Evolutionary conservation across 2,113 vertebrate species (phyloP), one percentile per base, ranked within the genome.

Genomic region (Xiphophorus couchianus): DNA sequence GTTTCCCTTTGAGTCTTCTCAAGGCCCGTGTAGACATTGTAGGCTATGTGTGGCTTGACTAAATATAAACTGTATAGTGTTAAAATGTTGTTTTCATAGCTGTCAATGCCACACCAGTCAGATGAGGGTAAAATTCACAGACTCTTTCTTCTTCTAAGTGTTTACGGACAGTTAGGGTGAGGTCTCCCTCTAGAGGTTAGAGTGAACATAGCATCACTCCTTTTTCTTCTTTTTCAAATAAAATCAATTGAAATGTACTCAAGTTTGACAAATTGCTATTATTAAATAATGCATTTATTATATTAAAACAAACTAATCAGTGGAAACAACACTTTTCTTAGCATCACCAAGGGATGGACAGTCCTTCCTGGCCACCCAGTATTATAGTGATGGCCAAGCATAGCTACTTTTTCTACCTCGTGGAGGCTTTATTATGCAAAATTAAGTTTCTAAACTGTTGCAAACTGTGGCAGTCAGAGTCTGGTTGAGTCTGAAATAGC

Each of bases 1-100:
- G 95, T 72, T 97, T 97, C 22, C 97, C 97, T 71, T 94, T 91
- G 73, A 98, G 90, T 80, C 97, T 95, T 62, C 97, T 88, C 84
- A 98, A 86, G 86, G 97, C 96, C 89, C 97, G 94, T 13, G 93
- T 95, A 80, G 97, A 98, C 97, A 98, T 98, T 22, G 15, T 78
- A 51, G 22, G 11, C 71, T 67, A 11, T 17, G 72, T n/a, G 42
- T 12, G 29, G 30, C 15, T 44, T n/a, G 69, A 74, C 72, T 15
- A 70, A 29, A 66, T 58, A 2, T 22, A 0, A 54, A 39, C 54
- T 17, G 10, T 37, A 11, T 1, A 30, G 4, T 25, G 62, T 63
- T 66, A 68, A 64, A 22, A 1, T 2, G 19, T 33, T 44, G 33
- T 31, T 51, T 28, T 12, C 15, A 37, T 42, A 37, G 60, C 69